A percentile compares a stretch with the other conserved stretches of the same genome.
These are phyloP conservation scores for Chrosomus eos DNA, from an alignment of 2,797 vertebrate species.

Conservation along the genomic window DNA sequence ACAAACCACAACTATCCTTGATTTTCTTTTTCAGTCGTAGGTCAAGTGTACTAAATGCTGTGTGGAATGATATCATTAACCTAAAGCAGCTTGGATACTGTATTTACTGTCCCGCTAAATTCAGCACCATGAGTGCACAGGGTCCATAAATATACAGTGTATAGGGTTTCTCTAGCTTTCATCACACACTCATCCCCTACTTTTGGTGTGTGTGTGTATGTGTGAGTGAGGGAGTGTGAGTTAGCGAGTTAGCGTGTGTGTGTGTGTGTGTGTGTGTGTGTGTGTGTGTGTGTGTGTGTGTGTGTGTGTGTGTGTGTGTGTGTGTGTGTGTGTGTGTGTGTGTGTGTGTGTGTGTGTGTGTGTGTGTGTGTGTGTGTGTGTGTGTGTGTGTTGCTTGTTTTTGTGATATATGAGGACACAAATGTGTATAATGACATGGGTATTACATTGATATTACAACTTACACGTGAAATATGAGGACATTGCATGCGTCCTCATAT, in stretches of 20 bases:
- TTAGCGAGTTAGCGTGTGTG: too few relatives aligned
- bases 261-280: too few relatives aligned
- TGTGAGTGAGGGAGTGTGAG: not conserved
- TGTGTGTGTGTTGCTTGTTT: too few relatives aligned
- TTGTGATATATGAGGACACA: too few relatives aligned
- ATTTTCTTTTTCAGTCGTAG: constrained; percentile 21
- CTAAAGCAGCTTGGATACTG: constrained; percentile 55
- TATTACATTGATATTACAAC: too few relatives aligned
- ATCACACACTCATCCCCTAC: constrained; percentile 55
- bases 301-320: fast-evolving
- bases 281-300: too few relatives aligned
- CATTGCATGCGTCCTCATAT: too few relatives aligned
- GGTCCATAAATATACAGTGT: constrained; percentile 68
- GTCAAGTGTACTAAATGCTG: constrained; percentile 19
- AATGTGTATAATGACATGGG: too few relatives aligned
- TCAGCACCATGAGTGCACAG: constrained; percentile 70
- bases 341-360: fast-evolving
- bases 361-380: not conserved
- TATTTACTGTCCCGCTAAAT: constrained; percentile 64
- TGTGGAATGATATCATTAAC: constrained; percentile 33
- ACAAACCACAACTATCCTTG: constrained; percentile 28
- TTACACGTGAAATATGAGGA: too few relatives aligned
- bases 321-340: too few relatives aligned
- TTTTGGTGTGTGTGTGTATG: constrained; percentile 40
- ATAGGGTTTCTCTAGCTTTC: constrained; percentile 64